Evolutionary conservation across 2,113 vertebrate species (phyloP).

Genomic region (Natator depressus): DNA sequence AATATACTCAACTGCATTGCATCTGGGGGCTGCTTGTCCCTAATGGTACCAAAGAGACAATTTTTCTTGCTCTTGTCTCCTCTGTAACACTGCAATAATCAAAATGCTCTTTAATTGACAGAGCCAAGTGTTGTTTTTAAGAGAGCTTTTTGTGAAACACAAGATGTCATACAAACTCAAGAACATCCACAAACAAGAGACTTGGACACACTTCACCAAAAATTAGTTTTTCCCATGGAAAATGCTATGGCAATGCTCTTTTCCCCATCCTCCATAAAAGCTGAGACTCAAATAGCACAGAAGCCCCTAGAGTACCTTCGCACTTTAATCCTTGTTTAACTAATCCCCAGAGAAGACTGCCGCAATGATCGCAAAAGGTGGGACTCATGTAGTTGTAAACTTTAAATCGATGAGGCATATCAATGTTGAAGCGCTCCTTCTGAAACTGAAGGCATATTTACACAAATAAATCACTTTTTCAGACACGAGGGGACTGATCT

Average conservation of each 20-base stretch:
- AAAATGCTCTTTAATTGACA: not conserved
- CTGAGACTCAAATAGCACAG: not conserved
- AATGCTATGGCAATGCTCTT: not conserved
- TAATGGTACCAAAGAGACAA: not conserved
- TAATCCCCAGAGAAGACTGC: conserved; percentile 97
- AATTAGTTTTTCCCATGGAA: not conserved
- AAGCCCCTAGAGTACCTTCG: conserved; percentile 84
- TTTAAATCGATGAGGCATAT: conserved; percentile 98
- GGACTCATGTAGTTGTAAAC: conserved; percentile 98
- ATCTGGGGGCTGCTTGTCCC: rapidly evolving
- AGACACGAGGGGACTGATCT: not conserved
- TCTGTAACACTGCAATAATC: not conserved
- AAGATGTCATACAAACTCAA: not conserved
- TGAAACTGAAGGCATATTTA: conserved; percentile 87
- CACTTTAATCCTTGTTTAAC: conserved; percentile 98
- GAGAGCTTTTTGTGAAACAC: not conserved
- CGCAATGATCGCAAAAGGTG: conserved; percentile 98
- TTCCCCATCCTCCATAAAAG: not conserved
- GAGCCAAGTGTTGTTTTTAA: not conserved
- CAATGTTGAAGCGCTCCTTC: conserved; percentile 99
- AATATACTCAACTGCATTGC: rapidly evolving
- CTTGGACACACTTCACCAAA: not conserved
- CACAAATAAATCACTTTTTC: not conserved
- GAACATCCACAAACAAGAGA: not conserved
- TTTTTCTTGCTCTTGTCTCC: not conserved